Evolutionary conservation across 2,888 invertebrate species (phyloP), one percentile per base, ranked within the genome.

Genomic region (Pharmacophagus antenor): DNA sequence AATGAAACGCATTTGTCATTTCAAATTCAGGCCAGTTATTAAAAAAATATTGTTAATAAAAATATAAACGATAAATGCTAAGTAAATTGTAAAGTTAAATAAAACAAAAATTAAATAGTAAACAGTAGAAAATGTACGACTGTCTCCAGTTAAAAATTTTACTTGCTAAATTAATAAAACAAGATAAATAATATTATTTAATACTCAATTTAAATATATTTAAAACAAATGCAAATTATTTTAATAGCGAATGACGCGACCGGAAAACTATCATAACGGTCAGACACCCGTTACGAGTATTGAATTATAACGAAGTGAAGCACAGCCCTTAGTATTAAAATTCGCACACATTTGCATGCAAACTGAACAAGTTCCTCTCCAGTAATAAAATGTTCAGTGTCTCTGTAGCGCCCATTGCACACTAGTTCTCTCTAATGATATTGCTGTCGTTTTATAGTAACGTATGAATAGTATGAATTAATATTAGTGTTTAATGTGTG

Each of bases 251-350:
- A 41, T 18, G 47, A 25, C 17, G 23, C 48, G 41, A 57, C 6
- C 25, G 44, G 53, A 44, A 55, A 50, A 21, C 44, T 55, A 51
- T 46, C 17, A 56, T 63, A 63, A 64, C 65, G 63, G 62, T 62
- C 51, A 37, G 53, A 61, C 56, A 56, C 23, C 52, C 62, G 67
- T 70, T 71, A 74, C 81, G 76, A 74, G 74, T 74, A 70, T 70
- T 74, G 87, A 85, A 88, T 87, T 82, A 69, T 79, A 84, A 87
- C 84, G 77, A 65, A 79, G 73, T 69, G 61, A 64, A 65, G 67
- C 62, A 67, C 65, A 70, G 63, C 66, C 70, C 73, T 68, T 71
- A 65, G 18, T 70, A 69, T 67, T 69, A 67, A 67, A 65, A 69
- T 71, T 74, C 68, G 71, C 73, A 72, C 65, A 66, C 66, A 67